Conservation (phyloP, 2,888 invertebrate genomes). For the Xestia ashworthii region DNA sequence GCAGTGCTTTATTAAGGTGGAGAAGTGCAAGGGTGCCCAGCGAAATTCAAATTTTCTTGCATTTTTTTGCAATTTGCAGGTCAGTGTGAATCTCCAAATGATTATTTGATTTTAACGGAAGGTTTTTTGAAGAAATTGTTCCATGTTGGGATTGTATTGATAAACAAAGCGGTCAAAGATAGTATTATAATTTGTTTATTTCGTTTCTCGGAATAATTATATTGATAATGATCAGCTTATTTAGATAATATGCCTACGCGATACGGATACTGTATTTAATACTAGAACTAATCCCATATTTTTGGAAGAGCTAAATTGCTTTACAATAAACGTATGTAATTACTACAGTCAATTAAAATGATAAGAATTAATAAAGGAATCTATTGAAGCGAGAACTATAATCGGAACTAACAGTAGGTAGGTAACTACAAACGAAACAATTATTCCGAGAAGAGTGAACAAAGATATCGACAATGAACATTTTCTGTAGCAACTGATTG, state of each 20-base stretch:
- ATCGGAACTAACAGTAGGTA: conserved; percentile 27
- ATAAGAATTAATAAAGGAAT: conserved; percentile 10
- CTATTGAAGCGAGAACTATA: conserved; percentile 42
- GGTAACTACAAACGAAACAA: conserved; percentile 22
- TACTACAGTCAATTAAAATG: neutral
- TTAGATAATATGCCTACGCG: conserved; percentile 4
- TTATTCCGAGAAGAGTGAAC: conserved; percentile 33
- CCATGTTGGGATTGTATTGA: neutral
- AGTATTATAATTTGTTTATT: neutral
- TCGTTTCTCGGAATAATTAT: conserved; percentile 17
- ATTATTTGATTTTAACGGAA: neutral
- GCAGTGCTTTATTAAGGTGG: neutral
- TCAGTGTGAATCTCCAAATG: neutral
- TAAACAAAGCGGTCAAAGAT: conserved; percentile 5
- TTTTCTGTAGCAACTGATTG: conserved; percentile 32
- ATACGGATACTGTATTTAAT: conserved; percentile 6
- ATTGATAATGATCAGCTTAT: conserved; percentile 18
- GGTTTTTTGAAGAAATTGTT: neutral
- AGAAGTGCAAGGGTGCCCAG: no score
- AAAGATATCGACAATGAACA: conserved; percentile 39
- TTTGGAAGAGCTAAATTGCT: conserved; percentile 3
- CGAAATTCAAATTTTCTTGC: no score
- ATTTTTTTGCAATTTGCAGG: no score
- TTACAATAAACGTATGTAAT: neutral
- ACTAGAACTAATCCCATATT: conserved; percentile 15